Evolutionary conservation across 2,888 invertebrate genomes (phyloP), one percentile per base, ranked within the genome.

Genomic region (Ditula angustiorana): DNA sequence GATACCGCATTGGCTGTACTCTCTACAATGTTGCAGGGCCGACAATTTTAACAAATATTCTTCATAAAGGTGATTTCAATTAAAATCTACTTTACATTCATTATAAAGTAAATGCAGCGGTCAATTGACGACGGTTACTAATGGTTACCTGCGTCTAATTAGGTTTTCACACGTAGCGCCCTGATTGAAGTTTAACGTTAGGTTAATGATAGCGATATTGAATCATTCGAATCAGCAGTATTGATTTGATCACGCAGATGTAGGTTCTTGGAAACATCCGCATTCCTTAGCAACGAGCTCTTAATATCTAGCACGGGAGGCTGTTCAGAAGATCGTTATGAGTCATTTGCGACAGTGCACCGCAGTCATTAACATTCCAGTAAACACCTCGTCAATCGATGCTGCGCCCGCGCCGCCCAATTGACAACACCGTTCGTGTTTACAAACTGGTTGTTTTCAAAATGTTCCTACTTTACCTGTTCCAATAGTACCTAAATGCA

Each of bases 251-350:
- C 72, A 76, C 79, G 76, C 78, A 79, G 78, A 79, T 80, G 79
- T 81, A 77, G 78, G 82, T 84, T 85, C 85, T 81, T 76, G 82
- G 85, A 83, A 83, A 79, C 83, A 84, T 90, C 89, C 89, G 87
- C 90, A 91, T 91, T 90, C 91, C 87, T 76, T 73, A 68, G 78
- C 80, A 87, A 86, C 88, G 84, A 85, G 87, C 87, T 89, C 86
- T 83, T 81, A 83, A 83, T 85, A 80, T 81, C 80, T 79, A 77
- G 72, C 75, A 77, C 76, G 70, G 73, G 78, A 78, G 77, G 75
- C 69, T 72, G 72, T 74, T 69, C 70, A 74, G 73, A 72, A 76
- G 74, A 79, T 80, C 78, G 53, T 64, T 59, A 76, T 88, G 87
- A 88, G 78, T 88, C 87, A 90, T 82, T 85, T 82, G 86, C 82